Base-by-base conservation (phyloP, 2,797 vertebrate species). In the Sebastes minor region DNA sequence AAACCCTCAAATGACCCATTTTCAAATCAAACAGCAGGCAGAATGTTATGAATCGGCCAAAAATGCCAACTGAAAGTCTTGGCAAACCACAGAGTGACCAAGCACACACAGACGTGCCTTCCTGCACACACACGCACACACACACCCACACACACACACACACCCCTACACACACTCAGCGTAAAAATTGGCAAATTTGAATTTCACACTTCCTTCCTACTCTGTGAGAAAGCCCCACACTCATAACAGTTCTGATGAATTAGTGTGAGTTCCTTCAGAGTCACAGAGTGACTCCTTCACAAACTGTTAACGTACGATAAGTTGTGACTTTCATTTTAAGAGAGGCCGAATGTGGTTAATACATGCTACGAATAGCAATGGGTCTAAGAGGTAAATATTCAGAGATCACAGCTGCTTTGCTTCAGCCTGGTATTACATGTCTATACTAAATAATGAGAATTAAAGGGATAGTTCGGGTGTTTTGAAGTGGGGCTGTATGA, bases 191-290 rank as follows among this genome's bases (percentile, higher is more conserved):
- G 28, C 73, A 22, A 67, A 83, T 62, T 4, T 20, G 20, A 32
- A 57, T 87, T 90, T 87, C 71, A 72, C 78, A 82, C 76, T 87
- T 88, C 81, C 88, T 89, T 83, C 80, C 80, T 78, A 20, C 35
- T 35, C 6, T 49, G 80, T 46, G 30, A 77, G 46, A 75, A 63
- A 80, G 32, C 38, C n/a, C 28, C 11, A n/a, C 25, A 27, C 55
- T 62, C 22, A 8, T 6, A 64, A 76, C 55, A 1, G 8, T 73
- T 82, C 20, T 1, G 2, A 1, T 70, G 12, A 82, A 81, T 65
- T 18, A 2, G 18, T 72, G 4, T 55, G 28, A 7, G 53, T 42
- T 33, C 16, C 53, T 57, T 77, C 4, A 9, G 56, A 77, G n/a
- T 73, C 12, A 27, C 25, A 25, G 8, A 71, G 10, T 86, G 74